Conservation (phyloP, 2,113 vertebrate species). For the Pyxicephalus adspersus region DNA sequence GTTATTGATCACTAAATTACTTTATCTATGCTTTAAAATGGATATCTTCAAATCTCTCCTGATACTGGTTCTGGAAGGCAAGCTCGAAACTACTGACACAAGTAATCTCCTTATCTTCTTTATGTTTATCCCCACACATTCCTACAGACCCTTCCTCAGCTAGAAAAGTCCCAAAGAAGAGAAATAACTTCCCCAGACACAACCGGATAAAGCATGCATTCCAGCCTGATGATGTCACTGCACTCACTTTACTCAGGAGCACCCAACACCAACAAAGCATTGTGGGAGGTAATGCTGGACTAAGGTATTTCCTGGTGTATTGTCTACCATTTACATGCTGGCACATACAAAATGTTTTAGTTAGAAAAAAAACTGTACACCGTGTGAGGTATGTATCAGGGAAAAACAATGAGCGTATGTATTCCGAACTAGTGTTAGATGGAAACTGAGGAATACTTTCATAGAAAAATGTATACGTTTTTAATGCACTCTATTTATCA, state of each 20-base stretch:
- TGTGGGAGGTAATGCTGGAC: conserved; percentile 29
- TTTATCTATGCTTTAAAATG: background rate
- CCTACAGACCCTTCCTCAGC: conserved; percentile 1
- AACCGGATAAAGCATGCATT: conserved; percentile 28
- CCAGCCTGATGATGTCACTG: conserved; percentile 4
- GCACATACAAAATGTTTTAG: background rate
- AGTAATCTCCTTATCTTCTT: conserved; percentile 4
- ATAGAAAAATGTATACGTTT: too few species aligned
- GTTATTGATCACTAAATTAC: background rate
- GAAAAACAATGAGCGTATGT: background rate
- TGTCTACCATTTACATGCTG: background rate
- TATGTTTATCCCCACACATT: conserved; percentile 11
- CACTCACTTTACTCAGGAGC: conserved; percentile 16
- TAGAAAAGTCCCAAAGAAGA: conserved; percentile 27
- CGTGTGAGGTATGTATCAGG: background rate
- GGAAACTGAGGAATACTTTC: too few species aligned
- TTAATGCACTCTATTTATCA: too few species aligned
- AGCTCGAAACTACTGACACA: background rate
- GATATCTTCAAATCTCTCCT: background rate
- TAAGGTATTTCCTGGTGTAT: background rate
- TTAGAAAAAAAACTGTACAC: background rate
- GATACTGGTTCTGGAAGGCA: background rate
- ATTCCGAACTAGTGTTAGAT: background rate
- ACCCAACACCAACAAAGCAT: conserved; percentile 15
- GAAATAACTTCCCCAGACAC: conserved; percentile 27